Base-by-base conservation (phyloP, 2,888 invertebrate species). In the Drosophila limbata region DNA sequence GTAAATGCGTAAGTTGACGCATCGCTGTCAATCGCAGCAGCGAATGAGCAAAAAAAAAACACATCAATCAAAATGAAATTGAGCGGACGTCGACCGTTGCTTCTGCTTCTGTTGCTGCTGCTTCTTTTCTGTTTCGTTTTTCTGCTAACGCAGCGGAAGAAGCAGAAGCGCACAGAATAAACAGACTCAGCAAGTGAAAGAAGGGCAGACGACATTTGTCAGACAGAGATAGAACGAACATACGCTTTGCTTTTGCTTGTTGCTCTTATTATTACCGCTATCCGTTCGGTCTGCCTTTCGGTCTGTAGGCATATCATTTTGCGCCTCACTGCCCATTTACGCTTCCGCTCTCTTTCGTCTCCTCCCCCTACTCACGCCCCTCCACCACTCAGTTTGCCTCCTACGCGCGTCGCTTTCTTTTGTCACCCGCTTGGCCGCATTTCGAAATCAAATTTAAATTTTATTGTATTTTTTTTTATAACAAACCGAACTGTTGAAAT, bases 51-150 rank as follows among this genome's bases (percentile, higher is more conserved):
- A 25, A 25, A 25, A 5, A 57, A 21, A 67, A 73, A 67, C 52
- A 71, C 84, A 87, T 88, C 87, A 88, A 83, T 83, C 87, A 87
- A 81, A 71, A 57, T 69, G 45, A 71, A 71, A 71, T 69, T 77
- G 73, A 74, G 77, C 74, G 72, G 42, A 74, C 72, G 72, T 77
- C 65, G 72, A 77, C 77, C 50, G 72, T 53, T 72, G 40, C 25
- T 52, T 56, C 17, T 73, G 45, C 44, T 56, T 28, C 40, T 56
- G 31, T 21, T 68, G 37, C 13, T 69, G 31, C 50, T 57, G 52
- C n/a, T 40, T 45, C 25, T 50, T 19, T 73, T 40, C 48, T 61
- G 50, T 63, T 78, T 39, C 52, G 59, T 55, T 65, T 78, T 75
- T 75, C 53, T 79, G 80, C 79, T 79, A 74, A 69, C 80, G 61